Base-by-base conservation (phyloP, 1,140 invertebrate genomes). In the Drosophila bocqueti region DNA sequence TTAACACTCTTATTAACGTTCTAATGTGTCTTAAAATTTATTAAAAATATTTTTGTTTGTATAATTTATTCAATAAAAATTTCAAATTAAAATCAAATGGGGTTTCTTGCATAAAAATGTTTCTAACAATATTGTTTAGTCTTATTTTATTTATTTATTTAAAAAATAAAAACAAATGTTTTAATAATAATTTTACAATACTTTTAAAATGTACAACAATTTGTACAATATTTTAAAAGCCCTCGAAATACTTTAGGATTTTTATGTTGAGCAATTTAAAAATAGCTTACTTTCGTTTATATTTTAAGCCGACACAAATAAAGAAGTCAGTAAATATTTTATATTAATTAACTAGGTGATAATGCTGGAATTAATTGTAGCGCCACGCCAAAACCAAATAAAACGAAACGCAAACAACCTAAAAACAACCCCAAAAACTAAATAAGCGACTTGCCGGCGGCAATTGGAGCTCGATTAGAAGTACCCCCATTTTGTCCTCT, bases 391-490 rank as follows among this genome's bases (percentile, higher is more conserved):
- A 40, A 40, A 8, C 21, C 9, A 29, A n/a, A 11, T 36, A 24
- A n/a, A 52, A 18, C 5, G 1, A 11, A 29, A 6, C 10, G 2
- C 5, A 57, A 40, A 1, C 9, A 31, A 13, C 1, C 3, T 6
- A 1, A 8, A 42, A 16, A 1, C 9, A n/a, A 15, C 10, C 36
- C 21, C 4, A 6, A 38, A 38, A 21, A n/a, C 11, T 31, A 34
- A 55, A 13, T 16, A n/a, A 16, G 13, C 16, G 15, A 42, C 59
- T 54, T 78, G 63, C 83, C 83, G 83, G 3, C 83, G 83, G 83
- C 75, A 66, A 15, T 57, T 58, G 24, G 4, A 26, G 54, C 72
- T 67, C 63, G 2, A 40, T 63, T 55, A 21, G 38, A 34, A 45
- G 2, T 52, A 4, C 13, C 11, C 45, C 45, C 21, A 24, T 8